A percentile compares a stretch with the other conserved stretches of the same genome.
phyloP scores from a whole-genome alignment of 2,797 vertebrate genomes.

The Macropus fuliginosus region DNA sequence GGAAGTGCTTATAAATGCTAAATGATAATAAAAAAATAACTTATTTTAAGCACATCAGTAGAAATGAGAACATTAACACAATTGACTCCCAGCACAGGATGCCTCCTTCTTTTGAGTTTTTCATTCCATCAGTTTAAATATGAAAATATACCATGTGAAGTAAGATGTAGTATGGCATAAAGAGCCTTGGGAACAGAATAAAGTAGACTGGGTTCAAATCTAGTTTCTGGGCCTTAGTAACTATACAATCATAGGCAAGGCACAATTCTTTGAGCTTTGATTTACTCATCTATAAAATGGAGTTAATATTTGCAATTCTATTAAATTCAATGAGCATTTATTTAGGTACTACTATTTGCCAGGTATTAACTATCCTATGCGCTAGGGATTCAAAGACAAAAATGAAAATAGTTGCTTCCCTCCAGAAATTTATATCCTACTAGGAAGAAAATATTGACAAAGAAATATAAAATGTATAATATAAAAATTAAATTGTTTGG shows the following conservation, averaged over 20 bases:
- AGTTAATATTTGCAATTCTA: not conserved
- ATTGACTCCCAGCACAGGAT: not conserved
- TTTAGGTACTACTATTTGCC: not conserved
- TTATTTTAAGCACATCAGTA: not conserved
- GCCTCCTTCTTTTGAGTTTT: not conserved
- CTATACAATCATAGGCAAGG: not conserved
- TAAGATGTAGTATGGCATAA: not conserved
- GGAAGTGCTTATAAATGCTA: not conserved
- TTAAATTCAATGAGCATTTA: not conserved
- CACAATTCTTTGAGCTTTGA: not conserved
- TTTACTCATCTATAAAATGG: too few species aligned
- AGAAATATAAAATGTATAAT: not conserved
- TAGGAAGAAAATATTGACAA: not conserved
- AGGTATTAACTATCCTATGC: not conserved
- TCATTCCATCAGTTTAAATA: constrained; percentile 24
- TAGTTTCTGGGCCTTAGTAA: not conserved
- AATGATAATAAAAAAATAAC: not conserved
- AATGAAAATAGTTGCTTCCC: not conserved
- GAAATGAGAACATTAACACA: not conserved
- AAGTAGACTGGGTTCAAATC: not conserved
- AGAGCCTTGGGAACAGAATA: not conserved
- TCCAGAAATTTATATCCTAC: not conserved
- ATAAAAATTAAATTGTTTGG: not conserved
- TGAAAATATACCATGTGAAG: not conserved
- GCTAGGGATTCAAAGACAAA: not conserved